Conservation (phyloP, 2,888 invertebrate genomes). For the Chelonus formosanus region DNA sequence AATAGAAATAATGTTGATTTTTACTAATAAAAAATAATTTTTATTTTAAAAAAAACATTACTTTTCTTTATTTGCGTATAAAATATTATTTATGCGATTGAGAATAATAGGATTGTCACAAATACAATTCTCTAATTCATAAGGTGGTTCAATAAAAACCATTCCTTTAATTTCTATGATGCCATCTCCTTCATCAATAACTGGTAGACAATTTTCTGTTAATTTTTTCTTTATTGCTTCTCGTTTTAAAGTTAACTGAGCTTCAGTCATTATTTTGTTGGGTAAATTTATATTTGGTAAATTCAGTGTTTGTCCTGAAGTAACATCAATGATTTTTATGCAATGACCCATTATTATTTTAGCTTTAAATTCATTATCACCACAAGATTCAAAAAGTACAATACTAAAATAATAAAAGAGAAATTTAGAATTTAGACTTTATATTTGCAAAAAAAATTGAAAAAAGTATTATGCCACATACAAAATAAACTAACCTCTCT, state of each 20-base stretch:
- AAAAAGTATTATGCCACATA: neutral
- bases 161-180: slow-evolving; percentile 53
- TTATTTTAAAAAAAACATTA: too few relatives aligned
- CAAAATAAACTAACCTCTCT: slow-evolving; percentile 55
- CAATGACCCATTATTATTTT: slow-evolving; percentile 56
- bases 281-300: slow-evolving; percentile 53
- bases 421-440: slow-evolving; percentile 15
- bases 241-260: slow-evolving; percentile 46
- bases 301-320: slow-evolving; percentile 36
- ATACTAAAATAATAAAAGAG: slow-evolving; percentile 48
- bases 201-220: slow-evolving; percentile 54
- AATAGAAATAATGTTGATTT: too few relatives aligned
- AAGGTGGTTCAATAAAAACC: slow-evolving; percentile 58
- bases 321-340: slow-evolving; percentile 51
- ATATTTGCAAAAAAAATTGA: neutral
- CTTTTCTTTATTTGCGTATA: slow-evolving; percentile 21
- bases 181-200: slow-evolving; percentile 50
- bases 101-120: slow-evolving; percentile 57
- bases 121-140: slow-evolving; percentile 52
- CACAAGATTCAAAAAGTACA: slow-evolving; percentile 49
- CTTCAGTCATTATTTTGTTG: slow-evolving; percentile 35
- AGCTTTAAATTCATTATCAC: slow-evolving; percentile 42
- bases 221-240: slow-evolving; percentile 48
- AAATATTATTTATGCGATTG: slow-evolving; percentile 50
- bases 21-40: too few relatives aligned